Percentiles rank a stretch among this genome's conserved stretches.
These are phyloP conservation scores for Tragopan temminckii DNA, from an alignment of 2,797 vertebrate species.

Conservation along the genomic window DNA sequence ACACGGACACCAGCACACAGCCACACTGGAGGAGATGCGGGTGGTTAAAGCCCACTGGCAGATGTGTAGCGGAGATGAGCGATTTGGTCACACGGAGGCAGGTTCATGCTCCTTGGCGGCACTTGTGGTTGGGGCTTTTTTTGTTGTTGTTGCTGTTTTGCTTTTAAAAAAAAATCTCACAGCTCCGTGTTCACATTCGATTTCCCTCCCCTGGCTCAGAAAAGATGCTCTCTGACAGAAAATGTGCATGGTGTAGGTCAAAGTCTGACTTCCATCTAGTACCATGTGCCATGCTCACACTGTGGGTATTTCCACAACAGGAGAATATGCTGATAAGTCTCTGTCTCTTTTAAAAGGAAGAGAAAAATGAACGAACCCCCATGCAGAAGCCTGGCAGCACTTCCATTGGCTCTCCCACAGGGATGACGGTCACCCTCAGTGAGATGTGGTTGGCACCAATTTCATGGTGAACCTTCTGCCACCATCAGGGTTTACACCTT, in stretches of 20 bases:
- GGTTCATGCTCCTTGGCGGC: not conserved
- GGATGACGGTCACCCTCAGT: not conserved
- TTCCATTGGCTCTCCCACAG: not conserved
- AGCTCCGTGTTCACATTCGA: not conserved
- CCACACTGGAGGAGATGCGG: slow-evolving; percentile 47
- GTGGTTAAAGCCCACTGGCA: not conserved
- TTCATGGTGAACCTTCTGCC: not conserved
- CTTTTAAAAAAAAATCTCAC: not conserved
- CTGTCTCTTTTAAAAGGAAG: not conserved
- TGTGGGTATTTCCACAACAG: not conserved
- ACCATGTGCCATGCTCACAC: not conserved
- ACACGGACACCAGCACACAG: not conserved
- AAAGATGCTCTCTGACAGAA: not conserved
- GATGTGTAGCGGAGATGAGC: slow-evolving; percentile 29
- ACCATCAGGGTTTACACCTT: not conserved
- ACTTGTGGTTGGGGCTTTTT: slow-evolving; percentile 24
- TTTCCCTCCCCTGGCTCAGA: not conserved
- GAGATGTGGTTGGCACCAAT: not conserved
- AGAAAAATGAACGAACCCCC: not conserved
- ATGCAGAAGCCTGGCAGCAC: not conserved
- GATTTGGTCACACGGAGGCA: not conserved
- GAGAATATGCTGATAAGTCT: not conserved
- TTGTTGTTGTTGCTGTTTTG: not conserved
- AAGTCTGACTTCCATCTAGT: not conserved
- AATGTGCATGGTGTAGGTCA: fast-evolving